Conservation (phyloP, 2,797 vertebrate species). For the Hybognathus amarus region DNA sequence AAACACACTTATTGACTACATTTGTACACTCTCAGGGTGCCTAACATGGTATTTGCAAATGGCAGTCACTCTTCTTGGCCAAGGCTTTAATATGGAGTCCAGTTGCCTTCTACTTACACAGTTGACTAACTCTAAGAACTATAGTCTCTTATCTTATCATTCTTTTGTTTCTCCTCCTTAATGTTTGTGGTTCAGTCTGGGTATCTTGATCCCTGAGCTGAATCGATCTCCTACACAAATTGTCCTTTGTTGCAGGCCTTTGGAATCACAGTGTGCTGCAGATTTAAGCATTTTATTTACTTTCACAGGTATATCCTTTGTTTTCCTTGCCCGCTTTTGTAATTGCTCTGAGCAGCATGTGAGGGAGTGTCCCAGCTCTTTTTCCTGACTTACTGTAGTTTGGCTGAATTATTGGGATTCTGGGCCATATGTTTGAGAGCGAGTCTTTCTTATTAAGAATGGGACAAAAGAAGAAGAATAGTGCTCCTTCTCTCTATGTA, state of each 20-base stretch:
- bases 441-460: constrained; percentile 31
- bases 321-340: constrained; percentile 68
- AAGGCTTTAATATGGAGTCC: constrained; percentile 8
- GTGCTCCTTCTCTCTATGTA: constrained; percentile 55
- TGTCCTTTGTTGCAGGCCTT: constrained; percentile 61
- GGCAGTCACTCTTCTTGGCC: not conserved
- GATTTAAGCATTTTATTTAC: constrained; percentile 77
- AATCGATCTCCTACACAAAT: constrained; percentile 64
- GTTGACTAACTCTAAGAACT: constrained; percentile 34
- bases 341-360: constrained; percentile 60
- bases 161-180: constrained; percentile 40
- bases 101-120: not conserved
- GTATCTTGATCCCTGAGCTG: constrained; percentile 50
- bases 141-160: constrained; percentile 39
- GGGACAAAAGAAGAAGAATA: constrained; percentile 53
- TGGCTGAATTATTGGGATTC: constrained; percentile 52
- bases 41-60: constrained; percentile 11
- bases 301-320: constrained; percentile 72
- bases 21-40: not conserved
- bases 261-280: constrained; percentile 75
- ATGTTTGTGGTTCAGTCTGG: constrained; percentile 47
- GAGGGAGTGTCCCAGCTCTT: constrained; percentile 67
- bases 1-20: not conserved
- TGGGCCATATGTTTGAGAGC: constrained; percentile 69
- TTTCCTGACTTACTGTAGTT: constrained; percentile 62